phyloP scores from a whole-genome alignment of 2,888 invertebrate genomes.

The Ecdyonurus torrentis region DNA sequence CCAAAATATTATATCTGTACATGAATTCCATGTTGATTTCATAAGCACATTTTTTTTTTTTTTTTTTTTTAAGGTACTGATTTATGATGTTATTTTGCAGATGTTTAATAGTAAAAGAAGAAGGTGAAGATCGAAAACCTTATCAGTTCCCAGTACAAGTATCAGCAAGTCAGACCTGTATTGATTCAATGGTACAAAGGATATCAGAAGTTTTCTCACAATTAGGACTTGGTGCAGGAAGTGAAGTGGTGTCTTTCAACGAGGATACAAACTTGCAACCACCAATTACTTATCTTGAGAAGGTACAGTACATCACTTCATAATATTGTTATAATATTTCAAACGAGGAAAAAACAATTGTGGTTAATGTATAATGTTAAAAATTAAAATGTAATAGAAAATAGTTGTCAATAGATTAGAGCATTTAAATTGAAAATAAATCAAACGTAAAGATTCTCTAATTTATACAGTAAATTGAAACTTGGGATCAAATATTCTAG shows the following conservation, averaged over 20 bases:
- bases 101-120: slow-evolving; percentile 35
- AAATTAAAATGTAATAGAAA: no score
- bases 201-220: slow-evolving; percentile 23
- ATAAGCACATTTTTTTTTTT: no score
- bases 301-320: no score
- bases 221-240: slow-evolving; percentile 18
- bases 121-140: slow-evolving; percentile 30
- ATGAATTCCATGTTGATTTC: neutral
- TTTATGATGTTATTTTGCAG: slow-evolving; percentile 19
- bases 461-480: no score
- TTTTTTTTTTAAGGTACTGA: no score
- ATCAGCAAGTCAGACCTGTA: slow-evolving; percentile 23
- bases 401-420: no score
- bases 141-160: slow-evolving; percentile 34
- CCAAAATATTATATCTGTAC: neutral
- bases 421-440: no score
- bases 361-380: no score
- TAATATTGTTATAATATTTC: no score
- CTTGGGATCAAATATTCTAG: no score
- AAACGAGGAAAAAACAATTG: no score
- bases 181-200: slow-evolving; percentile 26
- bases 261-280: slow-evolving; percentile 33
- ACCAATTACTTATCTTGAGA: slow-evolving; percentile 34
- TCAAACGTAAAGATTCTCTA: no score
- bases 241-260: slow-evolving; percentile 22